Conservation (phyloP, 2,113 vertebrate genomes). For the Fregetta grallaria region DNA sequence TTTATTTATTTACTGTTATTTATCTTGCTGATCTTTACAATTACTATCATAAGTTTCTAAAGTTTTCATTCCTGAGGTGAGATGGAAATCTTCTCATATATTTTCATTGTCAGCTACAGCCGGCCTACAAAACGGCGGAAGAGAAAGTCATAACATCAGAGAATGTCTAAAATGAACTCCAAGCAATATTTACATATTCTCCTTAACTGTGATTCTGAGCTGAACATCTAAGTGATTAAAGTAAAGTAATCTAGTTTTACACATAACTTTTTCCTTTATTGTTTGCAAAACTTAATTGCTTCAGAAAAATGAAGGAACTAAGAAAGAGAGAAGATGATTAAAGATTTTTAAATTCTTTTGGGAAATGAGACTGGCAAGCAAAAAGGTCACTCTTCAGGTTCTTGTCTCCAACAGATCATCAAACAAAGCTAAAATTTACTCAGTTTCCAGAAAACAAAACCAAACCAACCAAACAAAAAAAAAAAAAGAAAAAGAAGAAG, state of each 20-base stretch:
- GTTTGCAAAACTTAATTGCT: background rate
- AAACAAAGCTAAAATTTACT: background rate
- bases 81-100: background rate
- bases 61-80: conserved; percentile 4
- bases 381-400: background rate
- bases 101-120: background rate
- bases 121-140: background rate
- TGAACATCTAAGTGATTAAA: background rate
- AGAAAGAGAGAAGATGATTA: background rate
- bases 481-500: no score
- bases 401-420: background rate
- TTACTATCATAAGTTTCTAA: conserved; percentile 12
- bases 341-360: background rate
- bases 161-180: background rate
- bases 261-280: background rate
- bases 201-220: background rate
- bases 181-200: background rate
- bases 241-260: background rate
- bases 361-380: background rate
- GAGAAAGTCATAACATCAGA: background rate
- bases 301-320: background rate
- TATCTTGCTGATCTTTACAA: conserved; percentile 23
- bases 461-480: background rate
- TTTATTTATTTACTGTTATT: conserved; percentile 34
- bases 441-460: background rate